Base-by-base conservation (phyloP, 2,888 invertebrate species). In the Pantelozetes paolii region DNA sequence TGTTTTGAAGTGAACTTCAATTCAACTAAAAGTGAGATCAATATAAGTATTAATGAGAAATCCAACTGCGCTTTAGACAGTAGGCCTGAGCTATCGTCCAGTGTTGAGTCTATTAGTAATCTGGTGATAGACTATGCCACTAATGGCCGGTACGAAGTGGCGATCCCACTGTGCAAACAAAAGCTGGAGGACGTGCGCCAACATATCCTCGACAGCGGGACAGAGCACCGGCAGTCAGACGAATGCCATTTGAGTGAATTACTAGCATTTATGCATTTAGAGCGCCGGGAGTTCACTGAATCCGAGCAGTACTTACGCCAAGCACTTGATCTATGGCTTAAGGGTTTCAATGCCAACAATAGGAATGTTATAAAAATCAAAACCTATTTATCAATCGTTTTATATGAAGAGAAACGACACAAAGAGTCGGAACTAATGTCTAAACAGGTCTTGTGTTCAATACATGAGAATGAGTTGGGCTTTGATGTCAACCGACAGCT, bases 391-490 rank as follows among this genome's bases (percentile, higher is more conserved):
- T 18, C 64, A 9, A 32, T 18, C 20, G 64, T 64, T 36, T 36
- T 20, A 9, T 64, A 36, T 36, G 30, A 36, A 36, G 18, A 64
- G 30, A 36, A 64, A 3, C 36, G 40, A n/a, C 36, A 15, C 18
- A 32, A 64, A 64, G 20, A 64, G 2, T 64, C 64, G n/a, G 64
- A 64, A 64, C 64, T n/a, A 13, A 3, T 64, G 18, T 1, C 32
- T 3, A 64, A 64, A 64, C 36, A 64, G n/a, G 40, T 64, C 2
- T 40, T 64, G 40, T 13, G 11, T 64, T 20, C 64, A 64, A 36
- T 64, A 11, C 64, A 64, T 64, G 64, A 64, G 15, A 64, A 36
- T 20, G 64, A 64, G 30, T 26, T 54, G 28, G 54, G 54, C 23
- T 26, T 54, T 28, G 28, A 54, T 20, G 20, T 15, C 5, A 40